phyloP scores from a whole-genome alignment of 37 sponge, comb jelly and placozoan genomes.

The Haliclona indistincta region DNA sequence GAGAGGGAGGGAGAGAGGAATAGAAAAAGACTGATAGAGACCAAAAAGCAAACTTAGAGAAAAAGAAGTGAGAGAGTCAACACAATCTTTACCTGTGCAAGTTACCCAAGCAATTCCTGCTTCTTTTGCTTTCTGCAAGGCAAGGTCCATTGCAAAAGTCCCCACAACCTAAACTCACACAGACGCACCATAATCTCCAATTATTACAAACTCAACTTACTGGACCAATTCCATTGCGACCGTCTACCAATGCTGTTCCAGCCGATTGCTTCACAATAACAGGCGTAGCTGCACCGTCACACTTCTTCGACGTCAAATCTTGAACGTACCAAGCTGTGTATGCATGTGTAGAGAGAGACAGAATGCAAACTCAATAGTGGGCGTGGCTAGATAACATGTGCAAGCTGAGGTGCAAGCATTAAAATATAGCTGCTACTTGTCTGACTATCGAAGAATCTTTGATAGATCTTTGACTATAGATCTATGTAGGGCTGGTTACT shows the following conservation, averaged over 20 bases:
- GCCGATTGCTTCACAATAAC: slow-evolving; percentile 65
- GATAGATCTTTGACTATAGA: too few relatives aligned
- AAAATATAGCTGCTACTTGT: not conserved
- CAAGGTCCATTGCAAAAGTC: slow-evolving; percentile 84
- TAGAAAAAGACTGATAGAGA: too few relatives aligned
- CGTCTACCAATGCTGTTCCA: slow-evolving; percentile 87
- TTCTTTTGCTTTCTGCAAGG: slow-evolving; percentile 84
- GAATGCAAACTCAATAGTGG: slow-evolving; percentile 63
- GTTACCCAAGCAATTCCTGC: slow-evolving; percentile 87
- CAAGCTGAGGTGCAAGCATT: not conserved
- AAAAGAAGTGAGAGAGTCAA: too few relatives aligned
- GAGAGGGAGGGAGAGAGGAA: too few relatives aligned
- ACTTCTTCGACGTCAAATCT: slow-evolving; percentile 51
- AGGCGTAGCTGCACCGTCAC: slow-evolving; percentile 75
- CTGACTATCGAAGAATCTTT: too few relatives aligned
- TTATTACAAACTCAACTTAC: slow-evolving; percentile 39
- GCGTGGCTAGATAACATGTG: not conserved
- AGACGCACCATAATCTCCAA: not conserved
- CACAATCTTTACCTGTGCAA: slow-evolving; percentile 64
- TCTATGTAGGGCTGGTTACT: too few relatives aligned
- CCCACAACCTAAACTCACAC: slow-evolving; percentile 63
- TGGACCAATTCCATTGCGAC: slow-evolving; percentile 75
- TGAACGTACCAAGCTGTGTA: too few relatives aligned
- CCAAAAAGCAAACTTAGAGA: too few relatives aligned
- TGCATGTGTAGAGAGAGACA: too few relatives aligned